Evolutionary conservation across 2,888 invertebrate species (phyloP).

Genomic region (Cartodere bifasciata): DNA sequence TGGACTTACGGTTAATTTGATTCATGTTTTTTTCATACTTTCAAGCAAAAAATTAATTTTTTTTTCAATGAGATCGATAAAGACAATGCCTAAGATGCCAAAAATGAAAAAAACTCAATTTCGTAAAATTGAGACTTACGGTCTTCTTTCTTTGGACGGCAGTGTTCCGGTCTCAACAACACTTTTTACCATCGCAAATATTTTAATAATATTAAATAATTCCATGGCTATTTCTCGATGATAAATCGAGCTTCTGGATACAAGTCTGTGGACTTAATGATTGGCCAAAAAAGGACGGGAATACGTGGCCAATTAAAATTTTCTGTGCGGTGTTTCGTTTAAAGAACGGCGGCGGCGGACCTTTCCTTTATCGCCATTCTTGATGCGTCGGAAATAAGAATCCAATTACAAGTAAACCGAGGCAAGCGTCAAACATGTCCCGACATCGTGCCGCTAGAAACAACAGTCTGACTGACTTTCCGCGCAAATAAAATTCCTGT

Average conservation of each 20-base stretch:
- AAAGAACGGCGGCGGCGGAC: conserved; percentile 33
- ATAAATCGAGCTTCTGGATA: conserved; percentile 27
- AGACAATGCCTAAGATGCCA: no score
- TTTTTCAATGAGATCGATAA: no score
- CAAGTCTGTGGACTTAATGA: conserved; percentile 14
- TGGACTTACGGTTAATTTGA: no score
- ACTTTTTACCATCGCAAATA: conserved; percentile 27
- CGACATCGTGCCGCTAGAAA: conserved; percentile 31
- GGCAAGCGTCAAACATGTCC: conserved; percentile 35
- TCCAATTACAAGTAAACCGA: conserved; percentile 34
- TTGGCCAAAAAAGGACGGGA: conserved; percentile 30
- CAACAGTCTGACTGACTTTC: conserved; percentile 28
- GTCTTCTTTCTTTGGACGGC: no score
- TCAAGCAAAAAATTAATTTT: no score
- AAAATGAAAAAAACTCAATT: no score
- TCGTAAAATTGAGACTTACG: no score
- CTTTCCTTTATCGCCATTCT: conserved; percentile 36
- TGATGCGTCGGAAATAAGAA: conserved; percentile 37
- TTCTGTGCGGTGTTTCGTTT: conserved; percentile 30
- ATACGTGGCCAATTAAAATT: conserved; percentile 36
- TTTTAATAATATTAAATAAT: conserved; percentile 36
- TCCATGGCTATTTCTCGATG: conserved; percentile 30
- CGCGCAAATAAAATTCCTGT: conserved; percentile 32
- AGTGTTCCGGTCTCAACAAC: conserved; percentile 26
- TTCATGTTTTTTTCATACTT: no score